Base-by-base conservation (phyloP, 2,113 vertebrate genomes). In the Rallus limicola region DNA sequence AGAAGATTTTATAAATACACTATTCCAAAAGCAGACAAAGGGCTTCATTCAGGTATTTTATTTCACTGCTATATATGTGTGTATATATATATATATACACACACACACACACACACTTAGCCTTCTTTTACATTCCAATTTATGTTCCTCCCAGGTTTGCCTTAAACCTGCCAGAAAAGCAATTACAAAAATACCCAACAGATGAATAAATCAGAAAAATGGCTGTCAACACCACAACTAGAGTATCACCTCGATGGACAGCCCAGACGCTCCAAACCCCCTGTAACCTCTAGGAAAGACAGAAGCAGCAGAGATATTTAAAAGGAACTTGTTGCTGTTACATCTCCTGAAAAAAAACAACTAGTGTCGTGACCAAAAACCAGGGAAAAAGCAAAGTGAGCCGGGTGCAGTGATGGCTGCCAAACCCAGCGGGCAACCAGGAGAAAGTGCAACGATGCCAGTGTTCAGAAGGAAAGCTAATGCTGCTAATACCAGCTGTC, bases 241-340 rank as follows among this genome's bases (percentile, higher is more conserved):
- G 3, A 17, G 79, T 3, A 25, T 8, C 33, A 58, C 55, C 44
- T 3, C 10, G 7, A 34, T 0, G 4, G 52, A 9, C 42, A n/a
- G 8, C 11, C 18, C 70, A 4, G 52, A 40, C 0, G 1, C 62
- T 23, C 10, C 64, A 29, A 9, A 11, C 20, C 60, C 60, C 0
- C 7, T 2, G 2, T 1, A 6, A 11, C 19, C 29, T 10, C 26
- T 0, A 25, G 34, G 48, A 12, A 34, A 8, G 6, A 2, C 3
- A 34, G 26, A 5, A 15, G 68, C 58, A 9, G 6, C 0, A 7
- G 1, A 12, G 20, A 77, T 64, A 3, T 52, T 24, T 6, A 5
- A 52, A 18, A 15, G n/a, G 21, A 50, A 95, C 95, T 38, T 92
- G 95, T 89, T 92, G 92, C 92, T 75, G 6, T 23, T 14, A 2